Percentiles rank a stretch among this genome's conserved stretches.
Evolutionary conservation across 2,113 vertebrate species (phyloP).

Genomic region (Cyanocitta stelleri): DNA sequence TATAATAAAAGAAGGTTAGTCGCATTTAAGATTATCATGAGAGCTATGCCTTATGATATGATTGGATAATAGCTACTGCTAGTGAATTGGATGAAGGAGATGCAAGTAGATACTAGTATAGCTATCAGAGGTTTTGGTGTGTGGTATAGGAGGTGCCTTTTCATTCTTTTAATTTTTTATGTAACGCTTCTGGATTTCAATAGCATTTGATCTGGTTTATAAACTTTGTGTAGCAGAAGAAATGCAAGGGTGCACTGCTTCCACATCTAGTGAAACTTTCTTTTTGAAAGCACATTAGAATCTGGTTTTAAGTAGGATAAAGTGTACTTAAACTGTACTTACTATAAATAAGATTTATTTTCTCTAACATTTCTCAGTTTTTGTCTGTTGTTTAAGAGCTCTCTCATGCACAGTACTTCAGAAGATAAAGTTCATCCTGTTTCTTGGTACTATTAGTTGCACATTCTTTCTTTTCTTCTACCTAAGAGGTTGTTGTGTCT

Average conservation of each 20-base stretch:
- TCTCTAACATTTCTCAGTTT: conserved; percentile 2
- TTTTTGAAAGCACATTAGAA: not conserved
- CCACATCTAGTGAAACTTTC: not conserved
- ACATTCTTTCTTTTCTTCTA: not conserved
- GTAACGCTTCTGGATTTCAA: not conserved
- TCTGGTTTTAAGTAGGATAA: not conserved
- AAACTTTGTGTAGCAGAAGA: not conserved
- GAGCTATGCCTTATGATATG: not conserved
- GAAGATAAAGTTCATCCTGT: not conserved
- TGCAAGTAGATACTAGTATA: not conserved
- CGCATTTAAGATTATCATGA: not conserved
- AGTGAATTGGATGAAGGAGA: not conserved
- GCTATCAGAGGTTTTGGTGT: not conserved
- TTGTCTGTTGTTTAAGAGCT: not conserved
- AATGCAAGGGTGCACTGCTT: not conserved
- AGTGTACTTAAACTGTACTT: not conserved
- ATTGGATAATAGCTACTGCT: not conserved
- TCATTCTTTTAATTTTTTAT: not conserved
- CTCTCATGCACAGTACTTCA: not conserved
- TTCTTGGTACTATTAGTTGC: not conserved
- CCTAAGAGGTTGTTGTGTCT: not conserved
- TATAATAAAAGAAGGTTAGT: not conserved
- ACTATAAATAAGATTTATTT: not conserved
- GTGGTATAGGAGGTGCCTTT: not conserved
- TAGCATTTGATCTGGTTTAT: not conserved